A percentile compares a stretch with the other conserved stretches of the same genome.
Evolutionary conservation across 2,888 invertebrate genomes (phyloP).

Genomic region (Bembecia ichneumoniformis): DNA sequence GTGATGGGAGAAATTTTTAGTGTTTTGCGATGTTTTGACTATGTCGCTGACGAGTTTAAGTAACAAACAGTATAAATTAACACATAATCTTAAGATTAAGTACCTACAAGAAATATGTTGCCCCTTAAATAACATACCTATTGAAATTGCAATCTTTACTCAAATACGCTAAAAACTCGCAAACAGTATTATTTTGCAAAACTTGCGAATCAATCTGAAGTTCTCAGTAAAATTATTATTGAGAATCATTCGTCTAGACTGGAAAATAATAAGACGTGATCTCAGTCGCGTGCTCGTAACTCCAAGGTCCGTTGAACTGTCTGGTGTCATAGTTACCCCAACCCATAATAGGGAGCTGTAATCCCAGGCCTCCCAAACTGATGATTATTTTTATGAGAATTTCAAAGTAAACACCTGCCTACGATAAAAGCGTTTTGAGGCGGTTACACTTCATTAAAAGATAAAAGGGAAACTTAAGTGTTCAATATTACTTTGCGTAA

Average conservation of each 20-base stretch:
- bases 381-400: neutral
- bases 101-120: too few species aligned
- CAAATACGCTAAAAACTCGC: too few species aligned
- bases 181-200: too few species aligned
- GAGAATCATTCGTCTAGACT: neutral
- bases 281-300: conserved; percentile 1
- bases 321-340: conserved; percentile 24
- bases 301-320: conserved; percentile 55
- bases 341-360: conserved; percentile 9
- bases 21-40: too few species aligned
- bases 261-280: neutral
- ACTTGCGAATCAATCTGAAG: too few species aligned
- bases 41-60: too few species aligned
- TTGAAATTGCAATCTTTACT: too few species aligned
- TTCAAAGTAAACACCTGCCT: neutral
- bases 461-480: conserved; percentile 27
- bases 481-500: conserved; percentile 12
- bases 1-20: too few species aligned
- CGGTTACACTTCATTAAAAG: conserved; percentile 27
- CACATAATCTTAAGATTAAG: too few species aligned
- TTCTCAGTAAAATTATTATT: too few species aligned
- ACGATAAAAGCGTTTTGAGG: neutral
- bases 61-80: too few species aligned
- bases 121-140: too few species aligned
- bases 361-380: neutral